Base-by-base conservation (phyloP, 2,113 vertebrate species). In the Alaudala cheleensis region DNA sequence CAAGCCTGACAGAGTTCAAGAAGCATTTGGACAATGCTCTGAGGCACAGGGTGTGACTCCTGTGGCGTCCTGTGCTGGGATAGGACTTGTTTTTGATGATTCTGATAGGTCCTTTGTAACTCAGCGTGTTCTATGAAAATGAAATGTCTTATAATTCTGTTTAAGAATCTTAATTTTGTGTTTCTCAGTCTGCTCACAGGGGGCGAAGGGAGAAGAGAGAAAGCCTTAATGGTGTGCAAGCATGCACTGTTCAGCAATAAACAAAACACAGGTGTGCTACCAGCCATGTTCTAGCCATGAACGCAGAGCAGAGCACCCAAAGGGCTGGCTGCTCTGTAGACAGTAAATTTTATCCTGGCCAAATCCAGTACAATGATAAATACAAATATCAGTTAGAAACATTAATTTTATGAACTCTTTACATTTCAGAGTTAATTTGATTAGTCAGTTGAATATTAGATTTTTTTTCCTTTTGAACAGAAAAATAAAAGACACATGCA, bases 221-320 rank as follows among this genome's bases (percentile, higher is more conserved):
- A 62, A 70, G 8, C 33, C 40, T 61, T 14, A 25, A 34, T 39
- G 9, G 6, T 42, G 4, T 24, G 10, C 20, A 76, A 44, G 3
- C n/a, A 51, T 0, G 0, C 5, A 8, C 16, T 56, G 11, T 12
- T 56, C 40, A 79, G 26, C 12, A n/a, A 22, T 3, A 42, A 6
- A 14, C 33, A 47, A 51, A 70, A 61, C 39, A 62, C 7, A 58
- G 19, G 2, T 23, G 13, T 39, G 9, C 53, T 53, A 33, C 42
- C 26, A 83, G 13, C 12, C 9, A 7, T 42, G 26, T 33, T 79
- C 9, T 20, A 40, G 23, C 18, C 31, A 33, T 0, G 5, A 44
- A 66, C 4, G 1, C 21, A 71, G 15, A 67, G 24, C 10, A 60
- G 2, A 45, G 3, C 12, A 44, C 9, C 14, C 21, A 53, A 51